Base-by-base conservation (phyloP, 1,140 invertebrate species). In the Rhopalosiphum maidis region DNA sequence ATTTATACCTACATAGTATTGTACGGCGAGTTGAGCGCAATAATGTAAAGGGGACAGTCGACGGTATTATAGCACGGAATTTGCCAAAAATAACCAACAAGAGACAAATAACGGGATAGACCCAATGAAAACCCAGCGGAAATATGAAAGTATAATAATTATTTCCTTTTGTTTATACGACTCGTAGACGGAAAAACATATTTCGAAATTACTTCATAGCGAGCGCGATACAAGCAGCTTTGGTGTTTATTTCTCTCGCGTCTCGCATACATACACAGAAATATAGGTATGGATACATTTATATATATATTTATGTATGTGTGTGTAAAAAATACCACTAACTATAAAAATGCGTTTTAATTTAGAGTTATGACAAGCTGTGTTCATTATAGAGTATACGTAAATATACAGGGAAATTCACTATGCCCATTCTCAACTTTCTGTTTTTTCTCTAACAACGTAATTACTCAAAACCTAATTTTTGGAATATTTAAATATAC, bases 61-160 rank as follows among this genome's bases (percentile, higher is more conserved):
- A 22, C 87, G 30, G 46, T 7, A 43, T 30, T 68, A n/a, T 68
- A 23, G 18, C 60, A 46, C 18, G 37, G 54, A 25, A 90, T 90
- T 90, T 46, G 89, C 55, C 89, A 43, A 90, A 90, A 90, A 90
- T n/a, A 90, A 90, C 37, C 8, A 15, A 68, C 60, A 60, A 43
- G 55, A 90, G n/a, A 90, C 37, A 90, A 68, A 90, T 41, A 90
- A 90, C 30, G 25, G 23, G 55, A 90, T 43, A 43, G n/a, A 90
- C 54, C 15, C 23, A 18, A 46, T 41, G 55, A n/a, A 60, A 90
- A 41, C 54, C 18, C 35, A 9, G 48, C 37, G 37, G 35, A 90
- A 68, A 48, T 41, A 89, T 55, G 41, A 68, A 90, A 90, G 60
- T 77, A 90, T 90, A 90, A 55, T 90, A 60, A 55, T 41, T 18